Conservation (phyloP, 2,888 invertebrate genomes). For the Hemistola chrysoprasaria region DNA sequence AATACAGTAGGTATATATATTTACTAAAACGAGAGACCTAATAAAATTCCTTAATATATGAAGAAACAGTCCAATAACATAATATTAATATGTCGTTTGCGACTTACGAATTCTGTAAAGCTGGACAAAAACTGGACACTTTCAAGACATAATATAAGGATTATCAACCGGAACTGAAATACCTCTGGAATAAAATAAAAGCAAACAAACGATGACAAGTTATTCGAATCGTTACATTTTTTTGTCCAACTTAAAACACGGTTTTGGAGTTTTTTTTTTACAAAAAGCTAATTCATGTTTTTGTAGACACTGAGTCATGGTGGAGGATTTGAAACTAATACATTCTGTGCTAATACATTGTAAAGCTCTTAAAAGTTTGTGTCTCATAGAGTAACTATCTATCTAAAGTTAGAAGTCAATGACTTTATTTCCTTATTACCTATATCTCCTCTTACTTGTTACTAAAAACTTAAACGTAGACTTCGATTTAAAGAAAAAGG, state of each 20-base stretch:
- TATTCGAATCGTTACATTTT: slow-evolving; percentile 17
- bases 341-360: too few species aligned
- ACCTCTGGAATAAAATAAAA: slow-evolving; percentile 17
- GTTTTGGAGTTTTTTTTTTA: slow-evolving; percentile 18
- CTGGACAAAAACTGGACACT: slow-evolving; percentile 5
- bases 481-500: too few species aligned
- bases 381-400: slow-evolving; percentile 2
- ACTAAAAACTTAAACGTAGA: too few species aligned
- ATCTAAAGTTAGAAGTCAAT: too few species aligned
- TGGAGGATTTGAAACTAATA: slow-evolving; percentile 8
- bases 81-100: too few species aligned
- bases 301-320: slow-evolving; percentile 21
- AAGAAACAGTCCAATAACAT: too few species aligned
- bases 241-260: slow-evolving; percentile 12
- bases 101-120: too few species aligned
- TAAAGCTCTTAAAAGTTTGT: slow-evolving; percentile 8
- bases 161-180: slow-evolving; percentile 15
- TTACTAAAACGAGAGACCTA: too few species aligned
- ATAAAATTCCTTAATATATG: too few species aligned
- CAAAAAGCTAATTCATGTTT: slow-evolving; percentile 27
- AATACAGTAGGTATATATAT: too few species aligned
- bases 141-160: slow-evolving; percentile 5
- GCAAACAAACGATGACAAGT: slow-evolving; percentile 10
- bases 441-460: too few species aligned
- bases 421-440: too few species aligned